Evolutionary conservation across 2,888 invertebrate genomes (phyloP).

Genomic region (Drosophila neonasuta): DNA sequence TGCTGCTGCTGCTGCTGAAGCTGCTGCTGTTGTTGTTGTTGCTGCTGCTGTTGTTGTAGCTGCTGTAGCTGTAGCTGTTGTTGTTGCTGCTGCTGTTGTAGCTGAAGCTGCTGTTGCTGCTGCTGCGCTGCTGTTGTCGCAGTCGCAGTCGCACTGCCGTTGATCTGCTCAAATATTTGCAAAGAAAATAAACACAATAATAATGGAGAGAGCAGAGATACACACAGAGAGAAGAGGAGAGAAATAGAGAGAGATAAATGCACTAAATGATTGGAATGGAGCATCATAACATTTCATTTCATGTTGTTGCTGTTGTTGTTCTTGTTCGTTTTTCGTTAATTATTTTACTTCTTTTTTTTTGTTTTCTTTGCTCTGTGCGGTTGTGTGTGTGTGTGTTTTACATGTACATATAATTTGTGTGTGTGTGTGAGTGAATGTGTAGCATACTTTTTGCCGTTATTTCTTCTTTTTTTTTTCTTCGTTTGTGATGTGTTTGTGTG

Average conservation of each 20-base stretch:
- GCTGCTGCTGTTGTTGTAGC: slow-evolving; percentile 37
- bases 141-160: slow-evolving; percentile 65
- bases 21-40: slow-evolving; percentile 42
- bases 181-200: slow-evolving; percentile 73
- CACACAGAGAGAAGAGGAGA: slow-evolving; percentile 59
- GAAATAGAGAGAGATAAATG: slow-evolving; percentile 70
- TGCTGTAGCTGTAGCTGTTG: slow-evolving; percentile 31
- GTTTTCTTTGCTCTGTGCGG: slow-evolving; percentile 24
- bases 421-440: slow-evolving; percentile 19
- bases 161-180: slow-evolving; percentile 76
- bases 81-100: slow-evolving; percentile 42
- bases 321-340: slow-evolving; percentile 7
- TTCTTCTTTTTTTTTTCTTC: neutral
- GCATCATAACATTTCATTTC: slow-evolving; percentile 48
- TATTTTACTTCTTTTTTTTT: slow-evolving; percentile 11
- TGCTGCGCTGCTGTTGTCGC: slow-evolving; percentile 23
- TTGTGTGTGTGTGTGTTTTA: slow-evolving; percentile 5
- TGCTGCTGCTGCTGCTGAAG: slow-evolving; percentile 41
- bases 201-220: slow-evolving; percentile 73
- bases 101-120: slow-evolving; percentile 38
- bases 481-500: neutral
- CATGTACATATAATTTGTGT: slow-evolving; percentile 2
- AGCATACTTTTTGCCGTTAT: slow-evolving; percentile 16
- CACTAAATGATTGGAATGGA: slow-evolving; percentile 73
- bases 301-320: slow-evolving; percentile 11